phyloP scores from a whole-genome alignment of 2,888 invertebrate genomes.

The Tetragonisca angustula region DNA sequence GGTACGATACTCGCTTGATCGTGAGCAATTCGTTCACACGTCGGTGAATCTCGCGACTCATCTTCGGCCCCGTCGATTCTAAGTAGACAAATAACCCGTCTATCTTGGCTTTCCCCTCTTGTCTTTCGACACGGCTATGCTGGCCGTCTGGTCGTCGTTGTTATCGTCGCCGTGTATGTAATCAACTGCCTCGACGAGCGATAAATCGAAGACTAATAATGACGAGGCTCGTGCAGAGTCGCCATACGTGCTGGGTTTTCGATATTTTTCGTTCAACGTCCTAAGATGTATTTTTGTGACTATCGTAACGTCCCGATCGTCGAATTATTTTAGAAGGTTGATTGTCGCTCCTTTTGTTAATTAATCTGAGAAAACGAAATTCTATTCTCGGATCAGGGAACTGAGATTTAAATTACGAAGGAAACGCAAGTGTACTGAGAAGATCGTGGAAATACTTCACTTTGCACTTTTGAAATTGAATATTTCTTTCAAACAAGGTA shows the following conservation, averaged over 20 bases:
- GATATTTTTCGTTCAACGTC: too few relatives aligned
- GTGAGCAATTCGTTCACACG: conserved; percentile 71
- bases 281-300: too few relatives aligned
- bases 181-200: not conserved
- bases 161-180: not conserved
- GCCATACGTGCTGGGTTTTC: not conserved
- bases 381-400: too few relatives aligned
- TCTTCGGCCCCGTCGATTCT: conserved; percentile 58
- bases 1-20: conserved; percentile 67
- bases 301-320: too few relatives aligned
- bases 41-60: conserved; percentile 61
- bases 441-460: too few relatives aligned
- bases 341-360: too few relatives aligned
- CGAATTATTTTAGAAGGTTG: too few relatives aligned
- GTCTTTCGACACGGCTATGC: not conserved
- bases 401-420: too few relatives aligned
- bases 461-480: too few relatives aligned
- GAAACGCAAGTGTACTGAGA: too few relatives aligned
- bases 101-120: not conserved
- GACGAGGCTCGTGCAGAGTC: not conserved
- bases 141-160: not conserved
- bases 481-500: too few relatives aligned
- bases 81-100: conserved; percentile 49
- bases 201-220: conserved; percentile 1
- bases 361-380: too few relatives aligned